These are phyloP conservation scores for Nesoenas mayeri DNA, from an alignment of 2,113 vertebrate genomes.

Conservation along the genomic window DNA sequence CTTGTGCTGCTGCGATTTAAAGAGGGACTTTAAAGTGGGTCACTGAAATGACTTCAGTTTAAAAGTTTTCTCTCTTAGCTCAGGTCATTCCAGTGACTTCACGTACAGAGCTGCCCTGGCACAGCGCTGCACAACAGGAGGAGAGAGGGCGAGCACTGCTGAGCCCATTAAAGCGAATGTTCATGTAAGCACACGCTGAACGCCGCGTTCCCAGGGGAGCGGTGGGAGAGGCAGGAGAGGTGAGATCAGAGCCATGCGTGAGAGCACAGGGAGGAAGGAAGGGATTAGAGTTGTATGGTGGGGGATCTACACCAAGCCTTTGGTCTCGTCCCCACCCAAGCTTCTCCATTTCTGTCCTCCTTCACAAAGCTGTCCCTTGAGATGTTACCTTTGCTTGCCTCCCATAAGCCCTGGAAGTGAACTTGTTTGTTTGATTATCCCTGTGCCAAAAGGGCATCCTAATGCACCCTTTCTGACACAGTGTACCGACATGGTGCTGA, in stretches of 20 bases:
- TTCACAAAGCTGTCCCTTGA: not conserved
- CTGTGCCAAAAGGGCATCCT: conserved; percentile 12
- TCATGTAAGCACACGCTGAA: not conserved
- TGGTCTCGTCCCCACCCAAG: not conserved
- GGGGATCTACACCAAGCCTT: not conserved
- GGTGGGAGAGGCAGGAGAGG: conserved; percentile 45
- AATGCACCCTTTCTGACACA: conserved; percentile 19
- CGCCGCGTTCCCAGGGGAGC: not conserved
- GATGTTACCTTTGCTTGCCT: not conserved
- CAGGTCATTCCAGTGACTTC: not conserved
- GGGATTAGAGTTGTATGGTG: conserved; percentile 5
- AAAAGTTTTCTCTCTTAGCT: not conserved
- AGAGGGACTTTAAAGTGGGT: not conserved
- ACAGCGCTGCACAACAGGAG: not conserved
- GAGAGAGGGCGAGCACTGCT: not conserved
- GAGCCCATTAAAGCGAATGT: not conserved
- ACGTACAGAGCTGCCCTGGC: not conserved
- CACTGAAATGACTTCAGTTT: not conserved
- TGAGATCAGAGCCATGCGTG: conserved; percentile 32
- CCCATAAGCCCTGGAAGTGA: not conserved
- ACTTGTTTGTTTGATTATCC: conserved; percentile 23
- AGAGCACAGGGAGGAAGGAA: conserved; percentile 32
- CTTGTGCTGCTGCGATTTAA: not conserved
- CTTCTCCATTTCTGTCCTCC: not conserved
- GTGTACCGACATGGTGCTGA: conserved; percentile 13